Evolutionary conservation across 2,888 invertebrate genomes (phyloP), one percentile per base, ranked within the genome.

Genomic region (Ptycholaimellus sp.): DNA sequence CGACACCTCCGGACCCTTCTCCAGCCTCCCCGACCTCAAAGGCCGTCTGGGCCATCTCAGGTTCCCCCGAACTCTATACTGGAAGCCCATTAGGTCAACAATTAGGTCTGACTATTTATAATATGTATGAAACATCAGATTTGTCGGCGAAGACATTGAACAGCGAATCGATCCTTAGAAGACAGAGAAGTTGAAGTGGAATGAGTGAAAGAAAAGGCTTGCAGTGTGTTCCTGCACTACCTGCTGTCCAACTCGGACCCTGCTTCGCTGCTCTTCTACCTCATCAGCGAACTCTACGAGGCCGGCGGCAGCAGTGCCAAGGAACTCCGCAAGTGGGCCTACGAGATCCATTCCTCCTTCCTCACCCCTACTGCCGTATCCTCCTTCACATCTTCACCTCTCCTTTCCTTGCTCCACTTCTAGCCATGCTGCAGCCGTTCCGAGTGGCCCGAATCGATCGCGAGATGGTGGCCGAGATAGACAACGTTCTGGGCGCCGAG

Each of bases 261-360:
- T 30, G 71, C 6, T 7, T 46, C 51, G 11, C 32, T 63, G 71
- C 65, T 74, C 45, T 76, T 96, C 64, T 81, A 87, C 61, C 70
- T 90, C 47, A 72, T 93, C 55, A 81, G 87, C 43, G 81, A 83
- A 58, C 68, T 76, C 37, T 90, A 79, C 65, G 78, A 79, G 54
- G 52, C 51, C 23, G 45, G 46, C 17, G 46, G 55, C 18, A 80
- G 79, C 35, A 73, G 72, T 47, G 68, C 72, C 37, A 76, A 79
- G 63, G 85, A 93, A 55, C 76, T 90, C 71, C 72, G 81, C 38
- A 80, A 85, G 59, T 96, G 93, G 90, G 90, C 90, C 3, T 93
- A 90, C 65, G 93, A 96, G 69, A 83, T 93, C 56, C 83, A 85
- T 64, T 87, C 87, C 47, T 80, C 81, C 53, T 90, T 90, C 67